Percentiles rank a stretch among this genome's conserved stretches.
Evolutionary conservation across 1,140 invertebrate genomes (phyloP).

Genomic region (Diploscapter pachys): DNA sequence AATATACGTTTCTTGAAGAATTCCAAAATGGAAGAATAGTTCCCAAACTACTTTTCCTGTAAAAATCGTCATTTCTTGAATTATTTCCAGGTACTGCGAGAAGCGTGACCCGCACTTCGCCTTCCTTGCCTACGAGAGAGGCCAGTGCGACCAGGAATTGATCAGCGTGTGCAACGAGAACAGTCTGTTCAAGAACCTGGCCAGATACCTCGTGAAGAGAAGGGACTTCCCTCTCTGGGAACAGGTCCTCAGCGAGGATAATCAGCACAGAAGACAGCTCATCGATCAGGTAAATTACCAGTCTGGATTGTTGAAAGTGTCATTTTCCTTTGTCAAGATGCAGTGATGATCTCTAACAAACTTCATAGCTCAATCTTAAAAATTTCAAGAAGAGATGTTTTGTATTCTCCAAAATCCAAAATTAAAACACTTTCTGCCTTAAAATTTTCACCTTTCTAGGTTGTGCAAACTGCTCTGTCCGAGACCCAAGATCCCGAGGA

Average conservation of each 20-base stretch:
- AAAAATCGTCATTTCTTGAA: too few relatives aligned
- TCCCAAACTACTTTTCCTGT: too few relatives aligned
- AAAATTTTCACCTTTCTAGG: constrained; percentile 50
- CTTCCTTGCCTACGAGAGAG: constrained; percentile 95
- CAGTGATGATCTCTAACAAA: too few relatives aligned
- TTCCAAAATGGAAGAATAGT: too few relatives aligned
- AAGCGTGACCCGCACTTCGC: constrained; percentile 97
- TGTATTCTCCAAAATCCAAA: background rate
- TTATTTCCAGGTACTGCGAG: constrained; percentile 76
- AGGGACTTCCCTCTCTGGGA: constrained; percentile 94
- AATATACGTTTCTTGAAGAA: too few relatives aligned
- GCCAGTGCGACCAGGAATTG: constrained; percentile 90
- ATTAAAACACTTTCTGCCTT: background rate
- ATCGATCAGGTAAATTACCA: constrained; percentile 75
- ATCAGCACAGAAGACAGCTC: constrained; percentile 87
- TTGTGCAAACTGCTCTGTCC: constrained; percentile 65
- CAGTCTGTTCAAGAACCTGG: constrained; percentile 94
- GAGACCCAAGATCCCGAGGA: constrained; percentile 85
- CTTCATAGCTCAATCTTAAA: too few relatives aligned
- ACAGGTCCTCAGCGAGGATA: constrained; percentile 85
- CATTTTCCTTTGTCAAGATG: too few relatives aligned
- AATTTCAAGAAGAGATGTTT: too few relatives aligned
- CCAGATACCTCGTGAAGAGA: constrained; percentile 86
- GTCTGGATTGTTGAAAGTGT: too few relatives aligned
- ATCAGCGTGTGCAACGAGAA: constrained; percentile 97